Evolutionary conservation across 2,113 vertebrate species (phyloP).

Genomic region (Mohoua ochrocephala): DNA sequence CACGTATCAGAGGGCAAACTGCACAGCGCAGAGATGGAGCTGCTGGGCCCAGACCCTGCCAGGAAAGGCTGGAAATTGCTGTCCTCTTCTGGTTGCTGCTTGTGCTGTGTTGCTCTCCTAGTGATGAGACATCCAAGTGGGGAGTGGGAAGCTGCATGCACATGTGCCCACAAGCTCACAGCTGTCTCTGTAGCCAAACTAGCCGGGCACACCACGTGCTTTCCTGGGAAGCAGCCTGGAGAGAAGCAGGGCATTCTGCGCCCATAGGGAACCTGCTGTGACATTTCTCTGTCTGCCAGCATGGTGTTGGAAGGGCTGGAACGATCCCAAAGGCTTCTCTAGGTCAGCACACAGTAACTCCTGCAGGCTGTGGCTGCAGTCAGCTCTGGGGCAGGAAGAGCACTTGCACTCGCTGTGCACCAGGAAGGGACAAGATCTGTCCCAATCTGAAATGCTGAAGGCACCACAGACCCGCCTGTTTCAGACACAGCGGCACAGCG

Average conservation of each 20-base stretch:
- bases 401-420: neutral
- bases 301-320: neutral
- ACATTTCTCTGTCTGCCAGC: neutral
- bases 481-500: neutral
- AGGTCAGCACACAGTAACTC: neutral
- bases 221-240: neutral
- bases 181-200: neutral
- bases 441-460: neutral
- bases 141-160: neutral
- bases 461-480: fast-evolving
- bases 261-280: neutral
- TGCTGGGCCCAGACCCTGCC: neutral
- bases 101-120: neutral
- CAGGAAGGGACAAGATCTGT: neutral
- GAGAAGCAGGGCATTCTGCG: neutral
- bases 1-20: neutral
- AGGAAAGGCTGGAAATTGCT: neutral
- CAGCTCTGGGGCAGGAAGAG: neutral
- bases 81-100: neutral
- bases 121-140: too few species aligned
- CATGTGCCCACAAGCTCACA: fast-evolving
- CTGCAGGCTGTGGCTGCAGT: neutral
- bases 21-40: fast-evolving
- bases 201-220: fast-evolving
- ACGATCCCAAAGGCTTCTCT: neutral